Evolutionary conservation across 2,797 vertebrate genomes (phyloP).

Genomic region (Dromococcyx pavoninus): DNA sequence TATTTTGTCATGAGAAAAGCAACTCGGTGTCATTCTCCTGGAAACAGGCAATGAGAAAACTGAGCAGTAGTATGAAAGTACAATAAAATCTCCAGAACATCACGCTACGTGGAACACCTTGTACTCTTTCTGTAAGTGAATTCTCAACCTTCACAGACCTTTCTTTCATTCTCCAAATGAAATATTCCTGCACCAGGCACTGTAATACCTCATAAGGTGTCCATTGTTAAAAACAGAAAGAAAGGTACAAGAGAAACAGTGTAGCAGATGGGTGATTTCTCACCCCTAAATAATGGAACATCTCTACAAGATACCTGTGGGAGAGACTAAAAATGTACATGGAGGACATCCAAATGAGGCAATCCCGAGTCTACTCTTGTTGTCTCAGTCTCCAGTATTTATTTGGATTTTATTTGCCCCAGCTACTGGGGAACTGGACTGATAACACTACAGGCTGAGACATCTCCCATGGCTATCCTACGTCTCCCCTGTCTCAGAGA

Average conservation of each 20-base stretch:
- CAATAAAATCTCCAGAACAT: not conserved
- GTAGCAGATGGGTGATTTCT: constrained; percentile 17
- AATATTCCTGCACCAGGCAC: not conserved
- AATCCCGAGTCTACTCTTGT: not conserved
- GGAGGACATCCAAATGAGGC: not conserved
- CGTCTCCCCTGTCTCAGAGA: no score
- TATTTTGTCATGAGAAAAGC: not conserved
- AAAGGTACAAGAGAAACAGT: not conserved
- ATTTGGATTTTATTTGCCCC: not conserved
- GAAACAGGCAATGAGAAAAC: not conserved
- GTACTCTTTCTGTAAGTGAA: not conserved
- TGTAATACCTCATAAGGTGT: not conserved
- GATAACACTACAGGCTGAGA: not conserved
- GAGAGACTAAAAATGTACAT: not conserved
- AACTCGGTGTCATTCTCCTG: not conserved
- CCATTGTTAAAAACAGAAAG: not conserved
- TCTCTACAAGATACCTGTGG: not conserved
- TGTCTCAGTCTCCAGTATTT: not conserved
- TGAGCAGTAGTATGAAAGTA: not conserved
- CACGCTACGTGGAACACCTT: not conserved
- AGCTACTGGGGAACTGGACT: not conserved
- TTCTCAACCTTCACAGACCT: not conserved
- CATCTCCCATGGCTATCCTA: not conserved
- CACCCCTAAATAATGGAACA: constrained; percentile 16
- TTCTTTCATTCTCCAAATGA: not conserved